Conservation (phyloP, 1,140 invertebrate species). For the Harlomillsia oculata region DNA sequence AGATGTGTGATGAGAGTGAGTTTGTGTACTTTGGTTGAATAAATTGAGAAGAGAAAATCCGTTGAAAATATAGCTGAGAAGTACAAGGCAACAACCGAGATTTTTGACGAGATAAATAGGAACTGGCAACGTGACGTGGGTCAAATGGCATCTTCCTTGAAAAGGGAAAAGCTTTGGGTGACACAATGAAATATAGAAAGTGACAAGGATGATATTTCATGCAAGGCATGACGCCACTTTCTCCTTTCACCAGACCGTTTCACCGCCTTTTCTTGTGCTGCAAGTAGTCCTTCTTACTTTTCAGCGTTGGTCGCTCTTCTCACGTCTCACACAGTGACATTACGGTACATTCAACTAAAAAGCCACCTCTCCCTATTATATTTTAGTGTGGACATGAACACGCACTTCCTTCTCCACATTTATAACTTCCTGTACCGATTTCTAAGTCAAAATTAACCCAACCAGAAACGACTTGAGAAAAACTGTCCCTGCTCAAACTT, state of each 20-base stretch:
- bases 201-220: slow-evolving; percentile 24
- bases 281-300: not conserved
- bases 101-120: too few species aligned
- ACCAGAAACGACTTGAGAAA: too few species aligned
- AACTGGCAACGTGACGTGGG: too few species aligned
- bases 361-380: not conserved
- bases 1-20: too few species aligned
- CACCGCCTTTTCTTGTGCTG: too few species aligned
- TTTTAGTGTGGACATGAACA: not conserved
- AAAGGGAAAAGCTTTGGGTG: not conserved
- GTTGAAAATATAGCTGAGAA: too few species aligned
- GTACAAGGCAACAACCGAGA: too few species aligned
- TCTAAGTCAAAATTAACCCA: not conserved
- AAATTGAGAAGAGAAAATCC: too few species aligned
- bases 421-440: not conserved
- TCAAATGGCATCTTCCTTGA: too few species aligned
- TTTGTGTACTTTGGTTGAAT: too few species aligned
- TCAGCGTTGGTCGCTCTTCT: not conserved
- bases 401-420: not conserved
- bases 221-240: not conserved
- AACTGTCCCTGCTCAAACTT: too few species aligned
- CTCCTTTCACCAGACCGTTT: too few species aligned
- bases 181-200: slow-evolving; percentile 11
- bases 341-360: not conserved
- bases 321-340: not conserved